Conservation (phyloP, 2,888 invertebrate genomes). For the Poecilobothrus nobilitatus region DNA sequence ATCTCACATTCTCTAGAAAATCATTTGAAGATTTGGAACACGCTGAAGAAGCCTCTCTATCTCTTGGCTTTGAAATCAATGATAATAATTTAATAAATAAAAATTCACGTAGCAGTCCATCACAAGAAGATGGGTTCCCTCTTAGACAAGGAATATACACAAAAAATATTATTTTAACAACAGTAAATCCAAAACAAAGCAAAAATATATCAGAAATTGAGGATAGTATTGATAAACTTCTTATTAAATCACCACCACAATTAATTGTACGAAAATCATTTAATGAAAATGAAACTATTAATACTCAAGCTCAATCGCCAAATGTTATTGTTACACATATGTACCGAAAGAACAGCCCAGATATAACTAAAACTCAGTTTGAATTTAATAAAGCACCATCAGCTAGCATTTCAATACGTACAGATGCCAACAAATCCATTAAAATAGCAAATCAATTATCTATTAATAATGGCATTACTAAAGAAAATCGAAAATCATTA, state of each 20-base stretch:
- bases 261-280: background rate
- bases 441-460: background rate
- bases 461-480: background rate
- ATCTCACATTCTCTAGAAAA: slow-evolving; percentile 28
- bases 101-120: slow-evolving; percentile 15
- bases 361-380: background rate
- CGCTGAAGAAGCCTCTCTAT: slow-evolving; percentile 22
- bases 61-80: slow-evolving; percentile 39
- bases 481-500: background rate
- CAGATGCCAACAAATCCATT: background rate
- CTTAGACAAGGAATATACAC: slow-evolving; percentile 27
- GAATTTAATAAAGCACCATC: background rate
- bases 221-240: slow-evolving; percentile 37
- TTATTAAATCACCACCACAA: slow-evolving; percentile 36
- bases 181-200: slow-evolving; percentile 19
- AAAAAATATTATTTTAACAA: slow-evolving; percentile 30
- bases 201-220: slow-evolving; percentile 37
- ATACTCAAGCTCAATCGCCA: background rate
- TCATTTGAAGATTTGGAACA: slow-evolving; percentile 21
- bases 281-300: background rate
- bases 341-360: slow-evolving; percentile 17
- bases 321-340: slow-evolving; percentile 17
- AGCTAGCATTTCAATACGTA: background rate
- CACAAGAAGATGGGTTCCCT: slow-evolving; percentile 21
- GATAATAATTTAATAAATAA: slow-evolving; percentile 36